Base-by-base conservation (phyloP, 1,140 invertebrate genomes). In the Musca domestica region DNA sequence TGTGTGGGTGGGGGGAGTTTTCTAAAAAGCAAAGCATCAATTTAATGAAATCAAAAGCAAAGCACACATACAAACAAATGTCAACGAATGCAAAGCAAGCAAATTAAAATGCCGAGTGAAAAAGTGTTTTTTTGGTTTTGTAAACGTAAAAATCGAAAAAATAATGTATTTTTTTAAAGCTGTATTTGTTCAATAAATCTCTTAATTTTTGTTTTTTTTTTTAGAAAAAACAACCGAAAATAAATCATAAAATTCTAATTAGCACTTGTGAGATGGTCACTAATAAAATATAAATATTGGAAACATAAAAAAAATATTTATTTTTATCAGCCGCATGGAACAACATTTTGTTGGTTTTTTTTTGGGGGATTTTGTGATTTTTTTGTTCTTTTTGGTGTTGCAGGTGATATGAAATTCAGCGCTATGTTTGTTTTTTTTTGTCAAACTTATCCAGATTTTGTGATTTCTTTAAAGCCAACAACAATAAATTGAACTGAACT, bases 261-360 rank as follows among this genome's bases (percentile, higher is more conserved):
- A 81, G 79, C 79, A 81, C 79, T 81, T 81, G 77, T 81, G 79
- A 81, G 79, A 81, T 81, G 79, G 79, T 81, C 79, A 74, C 76
- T 74, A 71, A 34, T 56, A 47, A 58, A 56, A 34, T 56, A 67
- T 22, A 67, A 4, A 30, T 41, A 41, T 12, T 10, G 34, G 10
- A 41, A 41, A 41, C 34, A 7, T 41, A 41, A 41, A 41, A 41
- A 12, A 41, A 41, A 41, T 10, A 41, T 41, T 41, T 2, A 12
- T 41, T 41, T 10, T 41, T 12, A 41, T 41, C 34, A 41, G 34
- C 34, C 34, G 34, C 12, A 41, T 41, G 34, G 12, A 41, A 41
- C 10, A 41, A 41, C 34, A 41, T 41, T 10, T 41, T 41, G 2
- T 12, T 9, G n/a, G n/a, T 41, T 41, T 41, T 5, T 41, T 41